Evolutionary conservation across 1,140 invertebrate species (phyloP).

Genomic region (Zeugodacus cucurbitae): DNA sequence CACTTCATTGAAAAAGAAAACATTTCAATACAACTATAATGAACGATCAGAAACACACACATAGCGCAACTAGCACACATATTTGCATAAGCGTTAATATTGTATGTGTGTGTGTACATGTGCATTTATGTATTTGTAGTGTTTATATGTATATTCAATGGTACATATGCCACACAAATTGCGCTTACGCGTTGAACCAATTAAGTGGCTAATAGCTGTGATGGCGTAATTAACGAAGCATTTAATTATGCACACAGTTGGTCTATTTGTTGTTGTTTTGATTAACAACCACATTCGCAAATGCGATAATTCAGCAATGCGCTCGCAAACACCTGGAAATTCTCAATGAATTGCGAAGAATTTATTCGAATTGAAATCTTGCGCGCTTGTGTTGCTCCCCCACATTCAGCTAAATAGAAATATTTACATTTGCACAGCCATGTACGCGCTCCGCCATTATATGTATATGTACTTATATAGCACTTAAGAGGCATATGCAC

Average conservation of each 20-base stretch:
- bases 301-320: neutral
- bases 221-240: conserved; percentile 31
- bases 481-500: neutral
- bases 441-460: neutral
- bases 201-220: conserved; percentile 31
- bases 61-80: neutral
- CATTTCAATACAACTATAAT: neutral
- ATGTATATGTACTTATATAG: neutral
- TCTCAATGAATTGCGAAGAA: conserved; percentile 13
- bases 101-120: neutral
- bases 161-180: neutral
- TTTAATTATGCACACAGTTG: conserved; percentile 20
- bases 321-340: conserved; percentile 17
- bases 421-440: neutral
- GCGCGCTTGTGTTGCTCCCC: neutral
- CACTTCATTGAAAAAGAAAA: neutral
- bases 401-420: neutral
- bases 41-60: no score
- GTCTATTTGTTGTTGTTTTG: neutral
- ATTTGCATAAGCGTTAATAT: neutral
- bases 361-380: conserved; percentile 18
- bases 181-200: conserved; percentile 2
- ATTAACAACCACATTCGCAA: neutral
- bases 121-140: neutral
- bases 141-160: neutral